Percentiles rank a stretch among this genome's conserved stretches.
Evolutionary conservation across 2,797 vertebrate species (phyloP).

Genomic region (Argya squamiceps): DNA sequence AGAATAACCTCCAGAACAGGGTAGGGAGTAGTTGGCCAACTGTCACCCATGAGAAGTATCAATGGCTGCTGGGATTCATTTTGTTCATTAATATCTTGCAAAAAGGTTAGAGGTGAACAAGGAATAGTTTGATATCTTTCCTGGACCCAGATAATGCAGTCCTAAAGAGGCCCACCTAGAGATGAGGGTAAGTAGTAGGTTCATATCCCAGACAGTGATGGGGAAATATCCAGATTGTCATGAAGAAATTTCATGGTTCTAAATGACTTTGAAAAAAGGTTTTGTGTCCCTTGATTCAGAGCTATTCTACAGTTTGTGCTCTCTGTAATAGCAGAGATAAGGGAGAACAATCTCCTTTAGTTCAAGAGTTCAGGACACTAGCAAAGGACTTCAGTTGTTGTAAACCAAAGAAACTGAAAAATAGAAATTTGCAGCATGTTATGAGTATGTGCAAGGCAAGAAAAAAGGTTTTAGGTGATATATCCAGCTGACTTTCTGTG

Average conservation of each 20-base stretch:
- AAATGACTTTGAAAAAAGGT: background rate
- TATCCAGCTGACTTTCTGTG: background rate
- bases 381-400: background rate
- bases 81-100: background rate
- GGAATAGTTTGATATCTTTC: background rate
- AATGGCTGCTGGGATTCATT: background rate
- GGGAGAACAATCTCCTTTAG: background rate
- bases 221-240: background rate
- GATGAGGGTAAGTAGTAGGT: background rate
- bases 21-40: rapidly evolving
- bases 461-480: background rate
- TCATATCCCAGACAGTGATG: background rate
- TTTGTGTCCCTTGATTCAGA: background rate
- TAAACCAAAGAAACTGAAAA: background rate
- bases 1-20: background rate
- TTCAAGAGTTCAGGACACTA: background rate
- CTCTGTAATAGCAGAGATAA: background rate
- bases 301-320: background rate
- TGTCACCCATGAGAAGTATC: background rate
- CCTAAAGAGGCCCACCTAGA: background rate
- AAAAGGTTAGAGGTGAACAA: background rate
- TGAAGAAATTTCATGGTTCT: background rate
- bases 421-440: background rate
- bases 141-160: background rate
- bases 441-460: background rate